Percentiles rank a stretch among this genome's conserved stretches.
Conservation (phyloP, 2,888 invertebrate species). For the Resseliella maxima region DNA sequence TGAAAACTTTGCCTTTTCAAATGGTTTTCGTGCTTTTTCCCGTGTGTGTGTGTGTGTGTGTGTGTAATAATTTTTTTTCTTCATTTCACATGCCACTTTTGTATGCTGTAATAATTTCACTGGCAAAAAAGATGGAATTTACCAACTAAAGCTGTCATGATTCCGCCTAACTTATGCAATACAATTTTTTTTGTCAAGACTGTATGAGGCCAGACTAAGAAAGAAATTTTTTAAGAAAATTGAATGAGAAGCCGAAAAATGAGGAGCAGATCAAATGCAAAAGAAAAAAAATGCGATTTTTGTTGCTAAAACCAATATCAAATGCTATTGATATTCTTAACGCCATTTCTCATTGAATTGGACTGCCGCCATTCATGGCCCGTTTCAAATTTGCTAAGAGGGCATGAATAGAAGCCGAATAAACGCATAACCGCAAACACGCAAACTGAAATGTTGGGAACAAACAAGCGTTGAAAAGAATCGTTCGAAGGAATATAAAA, state of each 20-base stretch:
- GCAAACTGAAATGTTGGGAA: no score
- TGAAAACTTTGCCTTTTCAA: background rate
- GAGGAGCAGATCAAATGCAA: background rate
- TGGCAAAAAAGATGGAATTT: background rate
- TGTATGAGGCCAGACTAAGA: no score
- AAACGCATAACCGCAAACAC: background rate
- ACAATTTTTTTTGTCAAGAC: background rate
- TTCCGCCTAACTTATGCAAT: background rate
- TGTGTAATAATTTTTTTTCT: background rate
- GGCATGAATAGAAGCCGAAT: background rate
- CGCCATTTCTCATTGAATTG: background rate
- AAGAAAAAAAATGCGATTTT: background rate
- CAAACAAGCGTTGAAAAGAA: no score
- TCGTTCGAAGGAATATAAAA: no score
- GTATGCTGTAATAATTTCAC: background rate
- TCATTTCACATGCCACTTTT: background rate
- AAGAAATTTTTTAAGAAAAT: no score
- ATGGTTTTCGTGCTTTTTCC: background rate
- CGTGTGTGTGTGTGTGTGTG: background rate
- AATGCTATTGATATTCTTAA: constrained; percentile 8
- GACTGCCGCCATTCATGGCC: background rate
- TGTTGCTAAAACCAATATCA: background rate
- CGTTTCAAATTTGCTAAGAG: background rate
- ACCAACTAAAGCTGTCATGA: background rate
- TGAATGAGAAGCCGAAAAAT: background rate